Evolutionary conservation across 1,140 invertebrate species (phyloP).

Genomic region (Heliconius melpomene): DNA sequence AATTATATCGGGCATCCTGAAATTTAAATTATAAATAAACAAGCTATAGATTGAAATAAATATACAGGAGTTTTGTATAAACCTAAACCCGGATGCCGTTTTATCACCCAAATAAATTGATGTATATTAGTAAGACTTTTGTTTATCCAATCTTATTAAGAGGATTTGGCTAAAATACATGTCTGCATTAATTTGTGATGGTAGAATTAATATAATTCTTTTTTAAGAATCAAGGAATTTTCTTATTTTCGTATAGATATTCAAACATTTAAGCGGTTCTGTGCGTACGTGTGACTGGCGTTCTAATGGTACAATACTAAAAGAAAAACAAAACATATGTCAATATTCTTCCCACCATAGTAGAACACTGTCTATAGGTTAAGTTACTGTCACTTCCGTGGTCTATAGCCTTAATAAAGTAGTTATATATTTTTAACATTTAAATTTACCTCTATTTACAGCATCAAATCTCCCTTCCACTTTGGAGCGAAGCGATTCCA

Average conservation of each 20-base stretch:
- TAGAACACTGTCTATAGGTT: neutral
- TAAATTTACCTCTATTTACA: conserved; percentile 80
- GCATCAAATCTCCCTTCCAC: conserved; percentile 91
- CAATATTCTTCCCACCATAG: neutral
- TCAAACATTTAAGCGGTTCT: neutral
- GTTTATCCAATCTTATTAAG: neutral
- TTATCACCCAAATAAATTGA: conserved; percentile 12
- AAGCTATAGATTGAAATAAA: conserved; percentile 11
- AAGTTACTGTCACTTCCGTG: neutral
- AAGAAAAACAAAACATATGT: neutral
- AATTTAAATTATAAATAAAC: conserved; percentile 25
- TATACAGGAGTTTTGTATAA: conserved; percentile 17
- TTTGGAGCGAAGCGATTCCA: conserved; percentile 90
- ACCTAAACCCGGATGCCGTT: conserved; percentile 23
- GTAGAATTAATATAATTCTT: neutral
- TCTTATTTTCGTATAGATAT: neutral
- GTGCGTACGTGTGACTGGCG: neutral
- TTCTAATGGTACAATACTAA: neutral
- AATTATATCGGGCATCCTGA: conserved; percentile 41
- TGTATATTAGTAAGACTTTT: neutral
- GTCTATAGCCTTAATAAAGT: no score
- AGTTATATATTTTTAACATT: neutral
- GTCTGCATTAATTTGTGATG: neutral
- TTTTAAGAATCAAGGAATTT: neutral
- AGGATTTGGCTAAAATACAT: neutral